phyloP scores from a whole-genome alignment of 2,797 vertebrate genomes.

The Pteropus rufus region DNA sequence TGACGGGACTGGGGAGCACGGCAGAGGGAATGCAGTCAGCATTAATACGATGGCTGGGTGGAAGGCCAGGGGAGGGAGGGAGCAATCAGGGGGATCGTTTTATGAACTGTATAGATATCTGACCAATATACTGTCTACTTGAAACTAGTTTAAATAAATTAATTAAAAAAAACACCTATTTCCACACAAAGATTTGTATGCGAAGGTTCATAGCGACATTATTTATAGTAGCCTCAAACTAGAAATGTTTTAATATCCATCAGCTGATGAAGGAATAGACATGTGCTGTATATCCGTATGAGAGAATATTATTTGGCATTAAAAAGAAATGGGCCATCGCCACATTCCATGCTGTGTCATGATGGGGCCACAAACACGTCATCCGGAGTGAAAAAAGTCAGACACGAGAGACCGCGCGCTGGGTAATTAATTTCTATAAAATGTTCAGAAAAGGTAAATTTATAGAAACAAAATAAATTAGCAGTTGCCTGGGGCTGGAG shows the following conservation, averaged over 20 bases:
- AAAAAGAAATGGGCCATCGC: not conserved
- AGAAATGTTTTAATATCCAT: not conserved
- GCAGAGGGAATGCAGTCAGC: too few relatives aligned
- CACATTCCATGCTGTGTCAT: too few relatives aligned
- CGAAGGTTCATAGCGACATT: not conserved
- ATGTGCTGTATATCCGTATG: too few relatives aligned
- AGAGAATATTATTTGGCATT: not conserved
- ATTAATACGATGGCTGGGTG: too few relatives aligned
- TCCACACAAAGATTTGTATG: not conserved
- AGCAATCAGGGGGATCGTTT: too few relatives aligned
- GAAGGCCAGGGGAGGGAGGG: too few relatives aligned
- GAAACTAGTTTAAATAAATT: too few relatives aligned
- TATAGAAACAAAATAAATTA: not conserved
- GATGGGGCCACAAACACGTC: not conserved
- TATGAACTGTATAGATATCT: too few relatives aligned
- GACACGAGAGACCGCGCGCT: not conserved
- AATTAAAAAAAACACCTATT: not conserved
- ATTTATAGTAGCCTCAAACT: not conserved
- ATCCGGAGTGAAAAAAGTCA: not conserved
- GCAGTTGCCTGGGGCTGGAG: too few relatives aligned
- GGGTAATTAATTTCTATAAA: not conserved
- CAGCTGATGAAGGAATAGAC: not conserved
- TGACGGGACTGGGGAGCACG: too few relatives aligned
- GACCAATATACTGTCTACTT: too few relatives aligned
- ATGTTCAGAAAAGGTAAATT: not conserved